A percentile compares a stretch with the other conserved stretches of the same genome.
These are phyloP conservation scores for Orthosia cruda DNA, from an alignment of 2,888 invertebrate species.

Conservation along the genomic window DNA sequence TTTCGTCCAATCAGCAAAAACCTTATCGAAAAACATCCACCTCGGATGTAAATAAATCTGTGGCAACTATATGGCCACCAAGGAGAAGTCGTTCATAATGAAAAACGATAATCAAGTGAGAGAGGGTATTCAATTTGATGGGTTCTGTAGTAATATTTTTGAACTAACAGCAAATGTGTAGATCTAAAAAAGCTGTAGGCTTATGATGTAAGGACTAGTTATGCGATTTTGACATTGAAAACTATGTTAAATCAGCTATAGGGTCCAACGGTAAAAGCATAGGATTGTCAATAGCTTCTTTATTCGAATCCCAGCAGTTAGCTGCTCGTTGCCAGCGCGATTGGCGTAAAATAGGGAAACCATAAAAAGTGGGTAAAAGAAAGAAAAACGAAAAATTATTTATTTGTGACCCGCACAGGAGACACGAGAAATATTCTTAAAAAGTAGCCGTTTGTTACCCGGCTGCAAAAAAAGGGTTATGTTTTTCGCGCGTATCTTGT, in stretches of 20 bases:
- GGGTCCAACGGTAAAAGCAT: neutral
- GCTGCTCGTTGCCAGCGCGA: no score
- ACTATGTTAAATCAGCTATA: neutral
- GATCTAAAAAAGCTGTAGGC: no score
- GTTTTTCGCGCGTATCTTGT: no score
- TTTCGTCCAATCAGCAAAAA: constrained; percentile 87
- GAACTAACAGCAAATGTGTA: no score
- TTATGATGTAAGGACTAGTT: neutral
- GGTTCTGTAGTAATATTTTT: constrained; percentile 53
- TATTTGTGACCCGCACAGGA: no score
- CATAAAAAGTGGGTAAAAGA: no score
- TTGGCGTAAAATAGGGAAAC: no score
- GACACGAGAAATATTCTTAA: no score
- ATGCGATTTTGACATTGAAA: no score
- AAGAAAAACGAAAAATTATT: no score
- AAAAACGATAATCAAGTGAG: constrained; percentile 63
- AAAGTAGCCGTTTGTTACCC: no score
- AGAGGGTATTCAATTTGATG: neutral
- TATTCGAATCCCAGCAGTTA: neutral
- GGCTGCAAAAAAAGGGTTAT: no score
- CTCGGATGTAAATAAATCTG: constrained; percentile 88
- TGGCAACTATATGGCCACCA: constrained; percentile 86
- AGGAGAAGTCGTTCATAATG: constrained; percentile 73
- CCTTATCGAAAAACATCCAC: constrained; percentile 81
- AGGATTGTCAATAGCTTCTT: neutral